A percentile compares a stretch with the other conserved stretches of the same genome.
Conservation (phyloP, 2,113 vertebrate species). For the Salvelinus alpinus region DNA sequence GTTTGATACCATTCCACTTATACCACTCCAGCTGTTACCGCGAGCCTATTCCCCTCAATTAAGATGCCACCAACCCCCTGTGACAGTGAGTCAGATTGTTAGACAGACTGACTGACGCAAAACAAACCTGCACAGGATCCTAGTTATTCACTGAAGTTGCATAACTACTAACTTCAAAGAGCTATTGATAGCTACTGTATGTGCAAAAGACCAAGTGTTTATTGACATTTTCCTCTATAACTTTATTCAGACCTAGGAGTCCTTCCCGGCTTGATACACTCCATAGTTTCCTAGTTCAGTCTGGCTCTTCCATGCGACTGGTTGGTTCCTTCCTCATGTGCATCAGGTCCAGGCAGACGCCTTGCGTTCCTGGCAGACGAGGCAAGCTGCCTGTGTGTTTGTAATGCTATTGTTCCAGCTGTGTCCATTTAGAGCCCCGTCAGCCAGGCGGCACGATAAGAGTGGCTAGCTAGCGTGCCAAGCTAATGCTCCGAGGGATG, state of each 20-base stretch:
- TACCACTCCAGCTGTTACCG: too few species aligned
- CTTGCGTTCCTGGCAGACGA: not conserved
- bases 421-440: not conserved
- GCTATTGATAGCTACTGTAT: not conserved
- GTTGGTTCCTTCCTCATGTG: not conserved
- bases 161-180: not conserved
- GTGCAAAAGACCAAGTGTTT: not conserved
- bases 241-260: not conserved
- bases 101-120: too few species aligned
- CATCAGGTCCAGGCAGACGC: not conserved
- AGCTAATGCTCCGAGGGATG: not conserved
- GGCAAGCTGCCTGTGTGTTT: not conserved
- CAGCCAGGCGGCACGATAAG: constrained; percentile 3
- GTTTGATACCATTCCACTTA: too few species aligned
- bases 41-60: too few species aligned
- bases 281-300: not conserved
- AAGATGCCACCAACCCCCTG: too few species aligned
- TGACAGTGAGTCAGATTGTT: not conserved
- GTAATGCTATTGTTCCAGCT: constrained; percentile 1
- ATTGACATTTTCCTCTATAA: too few species aligned
- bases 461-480: not conserved
- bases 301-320: not conserved
- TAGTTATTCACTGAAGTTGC: too few species aligned
- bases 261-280: not conserved
- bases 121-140: too few species aligned